A percentile compares a stretch with the other conserved stretches of the same genome.
Conservation (phyloP, 2,888 invertebrate species). For the Caenorhabditis imperialis region DNA sequence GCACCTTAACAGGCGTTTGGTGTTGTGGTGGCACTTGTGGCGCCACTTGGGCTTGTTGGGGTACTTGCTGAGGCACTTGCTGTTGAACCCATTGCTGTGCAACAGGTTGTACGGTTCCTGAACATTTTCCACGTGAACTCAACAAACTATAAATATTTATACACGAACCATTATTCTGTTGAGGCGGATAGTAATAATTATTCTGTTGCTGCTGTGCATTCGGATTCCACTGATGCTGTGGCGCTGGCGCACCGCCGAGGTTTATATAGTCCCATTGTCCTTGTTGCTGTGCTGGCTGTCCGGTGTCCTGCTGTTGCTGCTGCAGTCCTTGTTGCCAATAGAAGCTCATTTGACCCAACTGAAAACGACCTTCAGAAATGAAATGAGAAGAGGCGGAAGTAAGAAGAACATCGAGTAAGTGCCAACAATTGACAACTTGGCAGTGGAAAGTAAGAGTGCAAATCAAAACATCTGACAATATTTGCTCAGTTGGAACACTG, state of each 20-base stretch:
- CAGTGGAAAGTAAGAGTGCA: not conserved
- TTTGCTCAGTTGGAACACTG: slow-evolving; percentile 3
- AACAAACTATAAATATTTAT: not conserved
- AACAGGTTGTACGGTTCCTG: slow-evolving; percentile 4
- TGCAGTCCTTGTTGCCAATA: slow-evolving; percentile 52
- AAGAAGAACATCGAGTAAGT: too few species aligned
- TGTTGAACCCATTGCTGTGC: slow-evolving; percentile 3
- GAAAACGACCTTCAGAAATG: not conserved
- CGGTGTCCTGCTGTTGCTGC: slow-evolving; percentile 40
- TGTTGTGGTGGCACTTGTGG: slow-evolving; percentile 18
- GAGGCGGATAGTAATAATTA: slow-evolving; percentile 20
- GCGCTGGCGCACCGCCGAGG: slow-evolving; percentile 52
- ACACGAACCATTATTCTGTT: slow-evolving; percentile 16
- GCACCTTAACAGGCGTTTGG: not conserved
- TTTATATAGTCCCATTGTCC: slow-evolving; percentile 62
- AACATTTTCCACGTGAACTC: too few species aligned
- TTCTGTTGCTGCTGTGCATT: slow-evolving; percentile 18
- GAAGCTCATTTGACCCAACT: slow-evolving; percentile 53
- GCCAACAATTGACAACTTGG: too few species aligned
- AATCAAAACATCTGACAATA: not conserved
- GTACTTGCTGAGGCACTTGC: slow-evolving; percentile 6
- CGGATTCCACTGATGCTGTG: slow-evolving; percentile 54
- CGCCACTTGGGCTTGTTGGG: slow-evolving; percentile 2
- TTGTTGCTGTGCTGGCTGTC: slow-evolving; percentile 34
- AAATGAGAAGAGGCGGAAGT: not conserved